Conservation (phyloP, 2,888 invertebrate species). For the Cabera pusaria region DNA sequence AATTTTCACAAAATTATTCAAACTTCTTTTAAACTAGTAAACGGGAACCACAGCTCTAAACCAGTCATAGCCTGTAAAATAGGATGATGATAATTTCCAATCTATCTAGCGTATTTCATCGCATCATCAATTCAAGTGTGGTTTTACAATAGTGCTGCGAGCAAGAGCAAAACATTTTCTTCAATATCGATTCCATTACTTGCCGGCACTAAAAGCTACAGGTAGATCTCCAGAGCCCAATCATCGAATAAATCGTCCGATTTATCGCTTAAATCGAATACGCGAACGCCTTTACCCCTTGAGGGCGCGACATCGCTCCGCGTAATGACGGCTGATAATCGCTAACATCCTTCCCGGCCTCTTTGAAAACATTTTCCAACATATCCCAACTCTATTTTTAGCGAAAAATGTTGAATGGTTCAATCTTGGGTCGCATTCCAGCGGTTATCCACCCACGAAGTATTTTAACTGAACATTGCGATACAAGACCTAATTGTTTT, state of each 20-base stretch:
- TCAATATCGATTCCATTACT: too few relatives aligned
- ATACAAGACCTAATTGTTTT: conserved; percentile 6
- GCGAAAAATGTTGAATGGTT: conserved; percentile 35
- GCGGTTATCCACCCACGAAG: conserved; percentile 8
- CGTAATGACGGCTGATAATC: conserved; percentile 66
- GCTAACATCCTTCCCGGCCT: conserved; percentile 63
- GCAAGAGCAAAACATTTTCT: too few relatives aligned
- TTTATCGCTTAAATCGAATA: conserved; percentile 21
- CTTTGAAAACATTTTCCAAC: conserved; percentile 51
- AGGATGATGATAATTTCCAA: too few relatives aligned
- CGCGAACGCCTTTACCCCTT: conserved; percentile 15
- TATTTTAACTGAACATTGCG: conserved; percentile 9
- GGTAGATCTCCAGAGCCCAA: conserved; percentile 11
- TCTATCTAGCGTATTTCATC: too few relatives aligned
- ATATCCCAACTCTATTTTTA: conserved; percentile 44
- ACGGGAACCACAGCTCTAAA: too few relatives aligned
- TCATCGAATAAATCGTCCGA: conserved; percentile 19
- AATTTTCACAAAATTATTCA: too few relatives aligned
- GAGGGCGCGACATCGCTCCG: conserved; percentile 12
- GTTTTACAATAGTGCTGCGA: too few relatives aligned
- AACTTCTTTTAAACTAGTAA: too few relatives aligned
- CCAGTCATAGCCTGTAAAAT: too few relatives aligned
- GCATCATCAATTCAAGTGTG: too few relatives aligned
- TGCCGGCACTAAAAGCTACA: conserved; percentile 10
- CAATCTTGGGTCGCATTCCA: conserved; percentile 18